Evolutionary conservation across 2,888 invertebrate species (phyloP).

Genomic region (Drosophila mayaguana): DNA sequence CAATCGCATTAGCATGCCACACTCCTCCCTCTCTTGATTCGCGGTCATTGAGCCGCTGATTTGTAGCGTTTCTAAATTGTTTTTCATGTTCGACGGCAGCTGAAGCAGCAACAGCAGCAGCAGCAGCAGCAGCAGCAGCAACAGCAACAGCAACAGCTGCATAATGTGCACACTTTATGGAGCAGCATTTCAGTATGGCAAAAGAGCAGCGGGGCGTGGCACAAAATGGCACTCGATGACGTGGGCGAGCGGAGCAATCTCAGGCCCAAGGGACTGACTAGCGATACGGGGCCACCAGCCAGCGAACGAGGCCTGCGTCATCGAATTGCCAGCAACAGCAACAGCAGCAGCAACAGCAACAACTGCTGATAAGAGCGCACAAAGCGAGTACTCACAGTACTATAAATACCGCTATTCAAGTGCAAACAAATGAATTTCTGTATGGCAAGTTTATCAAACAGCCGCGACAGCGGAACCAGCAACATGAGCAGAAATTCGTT

Average conservation of each 20-base stretch:
- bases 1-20: conserved; percentile 62
- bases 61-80: conserved; percentile 79
- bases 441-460: conserved; percentile 55
- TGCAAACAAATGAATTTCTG: conserved; percentile 67
- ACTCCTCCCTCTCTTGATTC: conserved; percentile 40
- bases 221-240: conserved; percentile 24
- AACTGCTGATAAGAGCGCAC: conserved; percentile 38
- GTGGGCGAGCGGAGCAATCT: conserved; percentile 39
- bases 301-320: neutral
- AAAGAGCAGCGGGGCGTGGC: conserved; percentile 1
- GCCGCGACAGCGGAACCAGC: conserved; percentile 41
- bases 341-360: neutral
- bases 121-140: neutral
- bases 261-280: conserved; percentile 24
- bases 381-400: conserved; percentile 40
- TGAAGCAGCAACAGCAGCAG: conserved; percentile 47
- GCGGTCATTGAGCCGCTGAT: conserved; percentile 78
- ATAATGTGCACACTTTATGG: conserved; percentile 74
- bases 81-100: conserved; percentile 74
- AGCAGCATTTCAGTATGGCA: conserved; percentile 42
- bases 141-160: conserved; percentile 53
- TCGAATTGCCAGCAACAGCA: conserved; percentile 13
- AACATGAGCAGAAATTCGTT: conserved; percentile 25
- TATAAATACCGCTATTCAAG: conserved; percentile 71
- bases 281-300: conserved; percentile 10